phyloP scores from a whole-genome alignment of 2,113 vertebrate species.

The Telmatochromis brachygnathus region DNA sequence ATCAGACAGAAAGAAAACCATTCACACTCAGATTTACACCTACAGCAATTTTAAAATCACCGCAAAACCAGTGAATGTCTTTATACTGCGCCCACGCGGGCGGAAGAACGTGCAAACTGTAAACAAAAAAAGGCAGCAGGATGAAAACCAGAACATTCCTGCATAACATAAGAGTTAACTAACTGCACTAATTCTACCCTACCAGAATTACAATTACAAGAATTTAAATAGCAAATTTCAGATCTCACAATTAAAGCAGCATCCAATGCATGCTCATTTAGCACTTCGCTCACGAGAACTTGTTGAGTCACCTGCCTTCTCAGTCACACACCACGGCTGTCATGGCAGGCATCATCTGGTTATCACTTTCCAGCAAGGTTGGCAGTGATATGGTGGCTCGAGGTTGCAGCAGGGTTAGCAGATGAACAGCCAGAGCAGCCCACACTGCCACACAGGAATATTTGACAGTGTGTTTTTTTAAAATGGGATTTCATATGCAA shows the following conservation, averaged over 20 bases:
- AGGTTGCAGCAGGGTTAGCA: not conserved
- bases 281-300: not conserved
- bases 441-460: not conserved
- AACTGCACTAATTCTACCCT: not conserved
- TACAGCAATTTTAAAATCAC: not conserved
- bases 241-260: not conserved
- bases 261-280: not conserved
- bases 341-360: constrained; percentile 9
- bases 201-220: not conserved
- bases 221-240: not conserved
- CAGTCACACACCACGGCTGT: constrained; percentile 10
- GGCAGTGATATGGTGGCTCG: not conserved
- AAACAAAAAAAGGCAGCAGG: not conserved
- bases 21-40: not conserved
- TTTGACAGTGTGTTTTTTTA: not conserved
- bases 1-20: not conserved
- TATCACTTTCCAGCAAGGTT: constrained; percentile 9
- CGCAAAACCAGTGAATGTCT: not conserved
- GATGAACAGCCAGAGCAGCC: constrained; percentile 7
- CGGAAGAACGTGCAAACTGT: not conserved
- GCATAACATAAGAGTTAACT: not conserved
- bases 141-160: not conserved
- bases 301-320: not conserved
- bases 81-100: not conserved
- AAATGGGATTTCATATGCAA: not conserved